Conservation (phyloP, 2,113 vertebrate species). For the Rhea americana region DNA sequence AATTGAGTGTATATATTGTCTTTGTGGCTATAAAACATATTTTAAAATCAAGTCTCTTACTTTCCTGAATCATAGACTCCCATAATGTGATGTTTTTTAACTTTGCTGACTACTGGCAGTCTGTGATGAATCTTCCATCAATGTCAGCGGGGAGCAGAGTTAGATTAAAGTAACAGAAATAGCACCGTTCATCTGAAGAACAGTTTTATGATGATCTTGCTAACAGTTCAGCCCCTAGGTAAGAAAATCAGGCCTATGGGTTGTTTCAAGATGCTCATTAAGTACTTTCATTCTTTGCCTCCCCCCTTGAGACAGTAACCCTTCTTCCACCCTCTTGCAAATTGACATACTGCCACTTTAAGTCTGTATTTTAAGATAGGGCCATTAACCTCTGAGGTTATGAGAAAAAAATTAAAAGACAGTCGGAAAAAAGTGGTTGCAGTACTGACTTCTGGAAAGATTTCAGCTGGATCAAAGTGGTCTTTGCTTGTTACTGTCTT, state of each 20-base stretch:
- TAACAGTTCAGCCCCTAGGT: neutral
- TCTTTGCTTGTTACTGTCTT: neutral
- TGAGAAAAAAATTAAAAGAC: slow-evolving; percentile 19
- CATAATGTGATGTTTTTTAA: neutral
- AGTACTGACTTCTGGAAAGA: neutral
- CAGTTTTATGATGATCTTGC: neutral
- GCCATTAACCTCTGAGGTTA: neutral
- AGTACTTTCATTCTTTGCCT: neutral
- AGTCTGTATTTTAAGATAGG: slow-evolving; percentile 29
- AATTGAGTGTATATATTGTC: neutral
- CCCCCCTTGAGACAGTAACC: neutral
- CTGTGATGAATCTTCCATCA: neutral
- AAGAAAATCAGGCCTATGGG: neutral
- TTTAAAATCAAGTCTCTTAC: neutral
- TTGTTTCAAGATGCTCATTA: neutral
- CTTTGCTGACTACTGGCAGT: neutral
- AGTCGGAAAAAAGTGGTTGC: neutral
- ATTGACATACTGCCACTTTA: neutral
- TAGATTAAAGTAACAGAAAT: neutral
- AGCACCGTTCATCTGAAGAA: neutral
- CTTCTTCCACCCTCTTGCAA: neutral
- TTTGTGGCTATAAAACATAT: neutral
- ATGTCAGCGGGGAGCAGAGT: neutral
- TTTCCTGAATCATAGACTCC: neutral
- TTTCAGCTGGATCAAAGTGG: neutral